Evolutionary conservation across 2,888 invertebrate species (phyloP), one percentile per base, ranked within the genome.

Genomic region (Latrodectus hesperus): DNA sequence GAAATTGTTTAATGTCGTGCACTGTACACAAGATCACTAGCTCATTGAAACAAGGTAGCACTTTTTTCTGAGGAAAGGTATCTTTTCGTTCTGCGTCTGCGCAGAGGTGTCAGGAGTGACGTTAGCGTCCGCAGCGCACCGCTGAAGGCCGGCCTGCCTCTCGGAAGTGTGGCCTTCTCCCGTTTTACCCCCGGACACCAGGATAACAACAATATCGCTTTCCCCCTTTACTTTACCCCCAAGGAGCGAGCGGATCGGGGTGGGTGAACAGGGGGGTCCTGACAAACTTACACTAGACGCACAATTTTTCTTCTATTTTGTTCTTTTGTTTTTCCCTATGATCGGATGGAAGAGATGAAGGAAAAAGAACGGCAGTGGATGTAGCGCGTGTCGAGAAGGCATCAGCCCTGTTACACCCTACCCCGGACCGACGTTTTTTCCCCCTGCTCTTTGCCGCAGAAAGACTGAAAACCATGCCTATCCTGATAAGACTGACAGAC

Each of bases 391-490:
- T 68, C 68, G 74, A 74, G 82, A 74, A 75, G 68, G 67, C 75
- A 60, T 75, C 60, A 76, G 72, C 78, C 84, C 84, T 84, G 84
- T 84, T 78, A 26, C 78, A 78, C 84, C 84, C 84, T 84, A 70
- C 84, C 84, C 84, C 84, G 78, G 72, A 26, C 82, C 84, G 75
- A 60, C 67, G 80, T 72, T 65, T 55, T 16, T 73, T 52, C 74
- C 74, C 74, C 74, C 55, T 77, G 38, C 64, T 22, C 49, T n/a
- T 26, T 51, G 51, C 73, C 67, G 74, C 65, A 81, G 74, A 60
- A 38, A 60, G 60, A 16, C n/a, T 60, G 11, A 60, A 16, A 79
- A 55, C 70, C 74, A 84, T 79, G 84, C 73, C 73, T 84, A 53
- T 53, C 67, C 84, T 72, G 70, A 14, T 67, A 64, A 83, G 76